Evolutionary conservation across 2,113 vertebrate genomes (phyloP).

Genomic region (Leucosticte australis): DNA sequence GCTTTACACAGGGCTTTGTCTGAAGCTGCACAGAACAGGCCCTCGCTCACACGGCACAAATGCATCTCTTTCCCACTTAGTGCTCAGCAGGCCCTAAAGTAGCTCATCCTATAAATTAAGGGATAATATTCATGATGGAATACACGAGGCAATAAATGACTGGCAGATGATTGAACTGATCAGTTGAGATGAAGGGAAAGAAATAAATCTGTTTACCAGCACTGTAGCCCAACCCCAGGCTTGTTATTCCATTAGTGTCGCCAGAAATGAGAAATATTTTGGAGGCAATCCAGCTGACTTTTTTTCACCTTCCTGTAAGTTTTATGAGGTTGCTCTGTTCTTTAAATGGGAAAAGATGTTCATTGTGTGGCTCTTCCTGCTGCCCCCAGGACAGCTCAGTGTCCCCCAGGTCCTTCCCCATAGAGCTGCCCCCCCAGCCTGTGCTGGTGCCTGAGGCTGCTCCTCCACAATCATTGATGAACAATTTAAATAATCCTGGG

Average conservation of each 20-base stretch:
- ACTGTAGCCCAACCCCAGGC: neutral
- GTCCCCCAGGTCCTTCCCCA: neutral
- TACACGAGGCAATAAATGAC: neutral
- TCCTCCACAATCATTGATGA: neutral
- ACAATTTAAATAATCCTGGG: neutral
- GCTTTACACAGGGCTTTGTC: neutral
- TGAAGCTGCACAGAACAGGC: neutral
- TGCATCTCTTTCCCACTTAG: neutral
- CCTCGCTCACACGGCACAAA: neutral
- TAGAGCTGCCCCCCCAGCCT: neutral
- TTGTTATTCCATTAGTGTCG: neutral
- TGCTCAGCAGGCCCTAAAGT: neutral
- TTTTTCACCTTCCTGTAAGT: neutral
- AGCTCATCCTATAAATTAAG: slow-evolving; percentile 24
- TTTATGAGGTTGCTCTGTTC: neutral
- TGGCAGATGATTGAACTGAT: neutral
- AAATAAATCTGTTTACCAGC: neutral
- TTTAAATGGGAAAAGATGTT: neutral
- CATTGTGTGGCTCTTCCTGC: neutral
- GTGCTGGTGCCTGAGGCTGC: neutral
- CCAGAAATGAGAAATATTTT: neutral
- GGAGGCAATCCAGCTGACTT: neutral
- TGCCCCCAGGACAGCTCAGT: neutral
- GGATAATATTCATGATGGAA: neutral
- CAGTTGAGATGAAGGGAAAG: neutral